These are phyloP conservation scores for Tringa solitaria DNA, from an alignment of 2,113 vertebrate species.

Conservation along the genomic window DNA sequence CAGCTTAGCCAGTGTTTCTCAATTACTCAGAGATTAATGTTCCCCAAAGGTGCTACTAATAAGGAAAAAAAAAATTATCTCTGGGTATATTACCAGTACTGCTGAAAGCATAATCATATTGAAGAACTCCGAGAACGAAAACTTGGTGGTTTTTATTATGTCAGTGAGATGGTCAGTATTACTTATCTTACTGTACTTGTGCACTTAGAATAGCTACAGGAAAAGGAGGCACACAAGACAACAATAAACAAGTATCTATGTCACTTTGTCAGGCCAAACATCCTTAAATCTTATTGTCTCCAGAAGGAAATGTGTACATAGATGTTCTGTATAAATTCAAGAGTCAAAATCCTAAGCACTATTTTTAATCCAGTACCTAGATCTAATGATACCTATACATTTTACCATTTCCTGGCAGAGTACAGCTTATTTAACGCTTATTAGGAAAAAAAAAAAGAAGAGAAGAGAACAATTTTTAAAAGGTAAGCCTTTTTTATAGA, in stretches of 20 bases:
- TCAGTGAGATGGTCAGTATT: background rate
- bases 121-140: constrained; percentile 17
- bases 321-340: background rate
- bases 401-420: background rate
- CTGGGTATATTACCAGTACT: background rate
- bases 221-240: background rate
- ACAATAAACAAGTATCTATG: background rate
- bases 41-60: constrained; percentile 44
- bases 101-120: constrained; percentile 21
- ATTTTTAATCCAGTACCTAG: background rate
- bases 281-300: background rate
- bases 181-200: background rate
- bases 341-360: background rate
- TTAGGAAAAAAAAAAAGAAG: background rate
- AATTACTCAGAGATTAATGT: constrained; percentile 66
- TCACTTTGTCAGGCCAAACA: background rate
- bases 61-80: background rate
- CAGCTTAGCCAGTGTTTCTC: constrained; percentile 58
- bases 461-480: background rate
- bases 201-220: background rate
- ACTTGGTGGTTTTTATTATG: background rate
- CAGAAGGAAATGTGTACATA: background rate
- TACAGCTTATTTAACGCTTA: background rate
- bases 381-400: background rate
- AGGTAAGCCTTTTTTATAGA: background rate